Conservation (phyloP, 2,888 invertebrate species). For the Chironomus tentans region DNA sequence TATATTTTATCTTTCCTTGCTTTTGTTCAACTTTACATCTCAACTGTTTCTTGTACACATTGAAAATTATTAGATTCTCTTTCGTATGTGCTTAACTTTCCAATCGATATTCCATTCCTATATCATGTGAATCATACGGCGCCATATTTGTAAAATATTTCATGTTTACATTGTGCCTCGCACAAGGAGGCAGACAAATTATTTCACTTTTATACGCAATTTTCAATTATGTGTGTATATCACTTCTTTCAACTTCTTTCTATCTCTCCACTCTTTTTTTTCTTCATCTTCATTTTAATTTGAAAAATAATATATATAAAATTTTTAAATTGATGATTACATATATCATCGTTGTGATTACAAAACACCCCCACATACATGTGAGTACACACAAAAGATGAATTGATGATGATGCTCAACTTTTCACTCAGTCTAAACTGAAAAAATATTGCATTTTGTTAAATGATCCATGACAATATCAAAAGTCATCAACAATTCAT, state of each 20-base stretch:
- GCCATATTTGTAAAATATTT: slow-evolving; percentile 24
- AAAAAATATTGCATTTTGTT: background rate
- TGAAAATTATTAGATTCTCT: background rate
- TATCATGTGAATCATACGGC: slow-evolving; percentile 3
- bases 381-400: background rate
- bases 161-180: slow-evolving; percentile 9
- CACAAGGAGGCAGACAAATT: slow-evolving; percentile 1
- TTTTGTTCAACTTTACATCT: background rate
- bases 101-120: background rate
- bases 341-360: too few species aligned
- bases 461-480: background rate
- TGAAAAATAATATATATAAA: background rate
- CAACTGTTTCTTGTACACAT: background rate
- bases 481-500: slow-evolving; percentile 1
- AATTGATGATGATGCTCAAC: too few species aligned
- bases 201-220: background rate
- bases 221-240: background rate
- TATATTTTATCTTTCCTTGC: background rate
- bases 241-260: background rate
- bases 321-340: too few species aligned
- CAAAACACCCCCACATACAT: background rate
- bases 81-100: too few species aligned
- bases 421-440: too few species aligned
- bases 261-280: background rate
- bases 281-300: background rate